Conservation (phyloP, 1,140 invertebrate genomes). For the Mycetomoellerius zeteki region DNA sequence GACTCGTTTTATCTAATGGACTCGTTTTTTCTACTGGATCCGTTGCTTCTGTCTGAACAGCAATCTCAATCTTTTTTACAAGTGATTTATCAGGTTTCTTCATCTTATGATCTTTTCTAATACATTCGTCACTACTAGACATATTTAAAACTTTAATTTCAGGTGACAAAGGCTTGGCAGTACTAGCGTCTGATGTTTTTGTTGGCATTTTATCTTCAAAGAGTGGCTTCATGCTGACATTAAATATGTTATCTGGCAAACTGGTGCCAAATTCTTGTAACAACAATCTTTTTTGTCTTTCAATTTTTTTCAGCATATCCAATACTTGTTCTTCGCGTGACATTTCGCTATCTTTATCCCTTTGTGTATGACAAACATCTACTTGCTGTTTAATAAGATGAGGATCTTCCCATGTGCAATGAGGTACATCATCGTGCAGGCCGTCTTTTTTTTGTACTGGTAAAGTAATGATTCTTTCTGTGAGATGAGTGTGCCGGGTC, state of each 20-base stretch:
- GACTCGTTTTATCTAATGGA: slow-evolving; percentile 44
- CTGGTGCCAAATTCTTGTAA: slow-evolving; percentile 81
- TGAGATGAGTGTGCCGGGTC: not conserved
- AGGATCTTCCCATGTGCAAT: slow-evolving; percentile 69
- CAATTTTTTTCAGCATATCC: slow-evolving; percentile 82
- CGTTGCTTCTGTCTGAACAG: slow-evolving; percentile 77
- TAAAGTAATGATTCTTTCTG: slow-evolving; percentile 78
- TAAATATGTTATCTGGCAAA: slow-evolving; percentile 82
- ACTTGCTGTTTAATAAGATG: slow-evolving; percentile 15
- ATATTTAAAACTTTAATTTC: slow-evolving; percentile 83
- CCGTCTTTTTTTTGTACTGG: slow-evolving; percentile 58
- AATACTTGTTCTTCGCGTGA: slow-evolving; percentile 82
- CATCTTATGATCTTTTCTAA: slow-evolving; percentile 62
- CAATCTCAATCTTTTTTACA: slow-evolving; percentile 74
- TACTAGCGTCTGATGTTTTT: not conserved
- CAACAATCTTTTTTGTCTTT: slow-evolving; percentile 80
- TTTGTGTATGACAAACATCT: slow-evolving; percentile 18
- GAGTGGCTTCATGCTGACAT: slow-evolving; percentile 76
- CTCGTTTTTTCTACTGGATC: slow-evolving; percentile 69
- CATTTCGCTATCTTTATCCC: slow-evolving; percentile 54
- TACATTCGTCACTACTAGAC: slow-evolving; percentile 69
- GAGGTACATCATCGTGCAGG: slow-evolving; percentile 22
- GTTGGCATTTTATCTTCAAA: slow-evolving; percentile 70
- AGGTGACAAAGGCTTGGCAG: slow-evolving; percentile 65
- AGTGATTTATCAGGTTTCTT: slow-evolving; percentile 47